Evolutionary conservation across 2,888 invertebrate species (phyloP), one percentile per base, ranked within the genome.

Genomic region (Spodoptera littoralis): DNA sequence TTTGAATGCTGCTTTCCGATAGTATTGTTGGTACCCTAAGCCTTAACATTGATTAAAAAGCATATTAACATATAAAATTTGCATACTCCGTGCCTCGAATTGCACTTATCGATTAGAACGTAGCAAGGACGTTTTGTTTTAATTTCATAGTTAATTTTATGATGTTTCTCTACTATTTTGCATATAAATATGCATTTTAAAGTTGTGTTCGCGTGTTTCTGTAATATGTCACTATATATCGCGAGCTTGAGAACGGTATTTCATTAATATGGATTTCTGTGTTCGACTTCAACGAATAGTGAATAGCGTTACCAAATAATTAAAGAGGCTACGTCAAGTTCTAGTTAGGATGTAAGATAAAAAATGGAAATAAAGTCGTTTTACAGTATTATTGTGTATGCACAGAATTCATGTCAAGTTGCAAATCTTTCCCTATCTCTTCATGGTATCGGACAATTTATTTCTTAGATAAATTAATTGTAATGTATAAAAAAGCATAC

Each of bases 71-170:
- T 91, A 87, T 80, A 85, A 77, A 73, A 93, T 94, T 94, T 90
- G 88, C 93, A 93, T 93, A 90, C 85, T 87, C 89, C 92, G 93
- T 92, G 93, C 90, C 84, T 88, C 84, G 92, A 88, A 88, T 88
- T 84, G 89, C 87, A 88, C 83, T 89, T 92, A 92, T 92, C 92
- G 91, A 92, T 92, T 90, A 83, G 82, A 85, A 84, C 73, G 79
- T 59, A 45, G 77, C 77, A 79, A 84, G 79, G 82, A 81, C 81
- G 73, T 77, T 83, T 81, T 78, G 79, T 79, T 79, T 80, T 80
- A 80, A 83, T 84, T 81, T 83, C 74, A 64, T 74, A 72, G 76
- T 80, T 78, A 76, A 79, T 79, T 77, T 76, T 79, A 79, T 73
- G 65, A 73, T 77, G 75, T 78, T 79, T 75, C 79, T 75, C 53